phyloP scores from a whole-genome alignment of 2,113 vertebrate species.

The Carassius gibelio region DNA sequence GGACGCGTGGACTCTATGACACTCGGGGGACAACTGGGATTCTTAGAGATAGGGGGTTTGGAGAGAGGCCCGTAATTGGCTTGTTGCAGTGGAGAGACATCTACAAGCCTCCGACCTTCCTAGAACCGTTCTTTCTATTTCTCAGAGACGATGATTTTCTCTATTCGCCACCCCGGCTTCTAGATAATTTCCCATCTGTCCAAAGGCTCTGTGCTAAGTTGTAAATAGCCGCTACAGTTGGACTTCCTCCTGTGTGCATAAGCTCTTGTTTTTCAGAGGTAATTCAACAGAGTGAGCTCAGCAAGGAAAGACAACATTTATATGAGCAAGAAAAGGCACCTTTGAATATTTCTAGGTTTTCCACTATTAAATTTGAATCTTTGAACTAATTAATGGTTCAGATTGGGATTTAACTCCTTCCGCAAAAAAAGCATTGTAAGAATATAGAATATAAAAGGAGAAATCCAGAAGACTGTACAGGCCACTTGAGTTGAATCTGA shows the following conservation, averaged over 20 bases:
- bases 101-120: conserved; percentile 8
- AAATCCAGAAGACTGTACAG: no score
- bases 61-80: conserved; percentile 61
- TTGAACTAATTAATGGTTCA: conserved; percentile 36
- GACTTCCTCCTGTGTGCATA: neutral
- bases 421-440: no score
- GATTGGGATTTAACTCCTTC: neutral
- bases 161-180: neutral
- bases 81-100: conserved; percentile 45
- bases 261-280: neutral
- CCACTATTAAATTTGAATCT: conserved; percentile 11
- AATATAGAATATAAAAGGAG: no score
- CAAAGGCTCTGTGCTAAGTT: neutral
- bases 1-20: conserved; percentile 57
- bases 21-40: conserved; percentile 41
- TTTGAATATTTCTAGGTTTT: conserved; percentile 22
- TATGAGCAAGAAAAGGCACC: neutral
- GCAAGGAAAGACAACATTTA: neutral
- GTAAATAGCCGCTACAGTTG: conserved; percentile 4
- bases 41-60: conserved; percentile 49
- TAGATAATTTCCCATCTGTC: conserved; percentile 1
- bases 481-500: no score
- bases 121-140: neutral
- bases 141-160: conserved; percentile 1
- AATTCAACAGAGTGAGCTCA: conserved; percentile 6